Evolutionary conservation across 2,113 vertebrate genomes (phyloP).

Genomic region (Alligator sinensis): DNA sequence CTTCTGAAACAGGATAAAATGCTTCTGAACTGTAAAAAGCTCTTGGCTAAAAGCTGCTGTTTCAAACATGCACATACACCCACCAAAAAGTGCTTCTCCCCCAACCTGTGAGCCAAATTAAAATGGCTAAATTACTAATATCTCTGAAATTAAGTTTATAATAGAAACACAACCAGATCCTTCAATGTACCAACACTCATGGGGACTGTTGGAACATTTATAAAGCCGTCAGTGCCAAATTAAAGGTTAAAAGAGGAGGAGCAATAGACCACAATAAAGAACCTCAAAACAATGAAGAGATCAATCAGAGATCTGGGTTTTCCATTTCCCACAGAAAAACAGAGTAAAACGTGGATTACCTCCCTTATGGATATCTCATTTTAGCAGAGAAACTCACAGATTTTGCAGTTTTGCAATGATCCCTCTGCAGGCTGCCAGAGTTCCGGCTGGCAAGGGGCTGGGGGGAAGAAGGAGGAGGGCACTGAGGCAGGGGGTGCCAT

Average conservation of each 20-base stretch:
- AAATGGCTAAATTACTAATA: conserved; percentile 71
- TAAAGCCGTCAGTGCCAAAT: conserved; percentile 30
- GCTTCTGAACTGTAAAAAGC: conserved; percentile 32
- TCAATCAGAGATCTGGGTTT: neutral
- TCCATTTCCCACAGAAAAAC: no score
- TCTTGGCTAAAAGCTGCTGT: conserved; percentile 57
- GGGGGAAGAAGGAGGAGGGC: no score
- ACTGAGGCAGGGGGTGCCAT: no score
- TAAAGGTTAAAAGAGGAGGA: conserved; percentile 57
- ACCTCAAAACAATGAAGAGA: conserved; percentile 44
- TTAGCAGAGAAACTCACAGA: no score
- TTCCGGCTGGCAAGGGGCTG: no score
- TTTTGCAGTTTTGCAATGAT: no score
- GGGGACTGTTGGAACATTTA: conserved; percentile 68
- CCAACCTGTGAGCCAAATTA: conserved; percentile 73
- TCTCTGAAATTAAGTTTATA: conserved; percentile 55
- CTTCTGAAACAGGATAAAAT: conserved; percentile 41
- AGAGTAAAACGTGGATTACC: no score
- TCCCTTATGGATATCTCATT: no score
- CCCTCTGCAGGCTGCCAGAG: no score
- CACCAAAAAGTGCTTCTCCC: conserved; percentile 56
- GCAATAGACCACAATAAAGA: conserved; percentile 56
- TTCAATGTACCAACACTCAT: conserved; percentile 38
- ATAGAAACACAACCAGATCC: conserved; percentile 60
- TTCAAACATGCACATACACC: conserved; percentile 42